phyloP scores from a whole-genome alignment of 2,113 vertebrate genomes.

The Alaudala cheleensis region DNA sequence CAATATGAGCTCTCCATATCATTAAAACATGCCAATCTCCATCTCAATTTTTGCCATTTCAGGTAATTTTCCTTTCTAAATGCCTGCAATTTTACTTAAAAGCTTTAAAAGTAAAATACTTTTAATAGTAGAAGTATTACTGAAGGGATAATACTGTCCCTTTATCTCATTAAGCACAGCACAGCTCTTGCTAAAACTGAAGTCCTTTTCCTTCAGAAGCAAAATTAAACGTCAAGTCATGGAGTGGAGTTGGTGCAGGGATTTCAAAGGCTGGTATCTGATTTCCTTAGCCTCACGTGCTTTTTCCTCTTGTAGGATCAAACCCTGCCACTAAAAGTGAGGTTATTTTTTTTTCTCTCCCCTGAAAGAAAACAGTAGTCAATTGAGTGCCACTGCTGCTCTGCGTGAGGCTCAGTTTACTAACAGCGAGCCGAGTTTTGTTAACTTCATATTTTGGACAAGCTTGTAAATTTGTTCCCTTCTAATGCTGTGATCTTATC shows the following conservation, averaged over 20 bases:
- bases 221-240: not conserved
- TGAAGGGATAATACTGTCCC: not conserved
- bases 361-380: not conserved
- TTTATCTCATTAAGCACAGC: not conserved
- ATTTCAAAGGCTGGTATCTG: not conserved
- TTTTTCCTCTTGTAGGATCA: not conserved
- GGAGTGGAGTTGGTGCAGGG: not conserved
- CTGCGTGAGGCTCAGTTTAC: constrained; percentile 43
- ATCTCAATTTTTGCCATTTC: not conserved
- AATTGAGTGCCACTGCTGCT: constrained; percentile 8
- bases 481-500: constrained; percentile 48
- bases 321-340: not conserved
- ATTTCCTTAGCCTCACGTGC: not conserved
- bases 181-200: not conserved
- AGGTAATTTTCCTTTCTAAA: not conserved
- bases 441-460: constrained; percentile 63
- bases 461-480: constrained; percentile 54
- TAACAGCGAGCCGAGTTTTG: constrained; percentile 48
- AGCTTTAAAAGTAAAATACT: not conserved
- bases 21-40: not conserved
- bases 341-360: not conserved
- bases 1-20: not conserved
- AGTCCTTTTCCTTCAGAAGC: not conserved
- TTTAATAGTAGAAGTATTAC: no score
- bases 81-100: not conserved